Base-by-base conservation (phyloP, 2,888 invertebrate species). In the Acrobasis repandana region DNA sequence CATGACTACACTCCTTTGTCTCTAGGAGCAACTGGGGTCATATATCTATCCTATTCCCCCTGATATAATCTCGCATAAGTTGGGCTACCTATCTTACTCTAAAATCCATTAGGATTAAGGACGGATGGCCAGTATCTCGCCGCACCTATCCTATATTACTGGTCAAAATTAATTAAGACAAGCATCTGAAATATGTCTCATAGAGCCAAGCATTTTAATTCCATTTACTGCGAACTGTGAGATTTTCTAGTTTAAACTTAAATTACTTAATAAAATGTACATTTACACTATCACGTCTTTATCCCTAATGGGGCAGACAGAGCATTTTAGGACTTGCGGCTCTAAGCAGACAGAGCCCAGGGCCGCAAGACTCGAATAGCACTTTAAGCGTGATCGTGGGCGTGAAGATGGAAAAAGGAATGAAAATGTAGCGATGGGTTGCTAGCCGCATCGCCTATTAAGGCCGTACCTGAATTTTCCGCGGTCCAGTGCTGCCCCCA, bases 51-150 rank as follows among this genome's bases (percentile, higher is more conserved):
- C 15, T 15, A 14, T 33, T 51, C 33, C n/a, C n/a, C 51, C n/a
- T 33, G 46, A 47, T 57, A 46, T 57, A 47, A 57, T 33, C 43
- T 28, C 2, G 33, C 56, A 57, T 56, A 36, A 58, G 56, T 50
- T 58, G 46, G 56, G 56, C 68, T 71, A 71, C 67, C 67, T 67
- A 68, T 69, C 71, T 69, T 63, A 50, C 58, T 63, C 67, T 72
- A 73, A 76, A 74, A 74, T 76, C 70, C 67, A 76, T 77, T 77
- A 75, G 66, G 65, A 67, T 61, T 60, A 58, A 59, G 60, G 58
- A 66, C 67, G 67, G 66, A 74, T 71, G 69, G 64, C 62, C 61
- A 61, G 52, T 60, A 63, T 63, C 61, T 49, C 57, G 50, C 48
- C 43, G 28, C 51, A 61, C 49, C 33, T 57, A 28, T 28, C 28